Conservation (phyloP, 2,888 invertebrate genomes). For the Eueremaeus valkanovi region DNA sequence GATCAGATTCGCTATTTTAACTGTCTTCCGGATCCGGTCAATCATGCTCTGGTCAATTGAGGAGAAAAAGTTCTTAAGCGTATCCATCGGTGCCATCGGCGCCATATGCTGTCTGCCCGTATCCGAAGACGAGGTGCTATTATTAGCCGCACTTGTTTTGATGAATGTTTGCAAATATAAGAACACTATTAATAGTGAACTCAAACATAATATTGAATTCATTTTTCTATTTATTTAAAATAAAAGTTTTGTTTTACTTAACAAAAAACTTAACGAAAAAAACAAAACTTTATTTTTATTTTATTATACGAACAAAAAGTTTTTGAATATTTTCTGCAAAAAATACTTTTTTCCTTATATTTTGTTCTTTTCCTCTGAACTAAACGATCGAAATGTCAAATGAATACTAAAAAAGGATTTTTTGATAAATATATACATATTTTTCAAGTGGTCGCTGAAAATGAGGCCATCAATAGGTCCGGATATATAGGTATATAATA, state of each 20-base stretch:
- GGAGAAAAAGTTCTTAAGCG: background rate
- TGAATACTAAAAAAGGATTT: background rate
- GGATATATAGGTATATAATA: too few relatives aligned
- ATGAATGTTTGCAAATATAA: background rate
- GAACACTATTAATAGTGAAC: background rate
- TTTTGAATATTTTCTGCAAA: background rate
- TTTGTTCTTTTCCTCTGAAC: too few relatives aligned
- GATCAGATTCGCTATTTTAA: background rate
- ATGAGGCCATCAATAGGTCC: background rate
- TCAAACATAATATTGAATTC: background rate
- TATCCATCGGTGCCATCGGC: background rate
- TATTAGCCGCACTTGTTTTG: background rate
- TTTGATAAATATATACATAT: background rate
- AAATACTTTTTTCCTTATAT: background rate
- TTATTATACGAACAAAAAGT: background rate
- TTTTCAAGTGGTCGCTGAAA: background rate
- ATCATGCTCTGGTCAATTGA: background rate
- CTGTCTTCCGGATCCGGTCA: background rate
- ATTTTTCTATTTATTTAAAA: background rate
- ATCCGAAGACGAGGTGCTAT: background rate
- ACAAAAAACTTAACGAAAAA: too few relatives aligned
- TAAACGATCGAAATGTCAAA: too few relatives aligned
- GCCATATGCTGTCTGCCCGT: background rate
- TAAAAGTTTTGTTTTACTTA: too few relatives aligned
- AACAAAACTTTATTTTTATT: too few relatives aligned